Evolutionary conservation across 2,113 vertebrate genomes (phyloP), one percentile per base, ranked within the genome.

Genomic region (Pipra filicauda): DNA sequence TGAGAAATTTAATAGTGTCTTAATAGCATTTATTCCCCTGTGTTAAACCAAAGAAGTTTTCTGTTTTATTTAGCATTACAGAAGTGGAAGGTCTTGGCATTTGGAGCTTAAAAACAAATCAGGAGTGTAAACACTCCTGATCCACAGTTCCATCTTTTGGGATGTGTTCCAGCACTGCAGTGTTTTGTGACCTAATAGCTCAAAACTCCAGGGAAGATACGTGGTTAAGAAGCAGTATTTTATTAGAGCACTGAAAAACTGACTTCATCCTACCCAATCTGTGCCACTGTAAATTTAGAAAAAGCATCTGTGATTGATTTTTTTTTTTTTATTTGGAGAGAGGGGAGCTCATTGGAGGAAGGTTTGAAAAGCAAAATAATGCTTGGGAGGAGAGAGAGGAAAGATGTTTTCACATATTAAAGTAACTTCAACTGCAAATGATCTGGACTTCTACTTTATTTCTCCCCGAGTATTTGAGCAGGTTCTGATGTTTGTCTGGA

Each of bases 71-170:
- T n/a, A 65, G 37, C 44, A 9, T 55, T 44, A 21, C 5, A 17
- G 51, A 69, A 88, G 39, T 35, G 41, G 51, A 61, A 94, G 51
- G 54, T 62, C n/a, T 84, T 88, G 74, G 33, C 61, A n/a, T 89
- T 93, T 90, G 65, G 64, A 78, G n/a, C 39, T 62, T 64, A 62
- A 28, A 15, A 54, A 64, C 35, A 23, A 35, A 69, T 59, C 31
- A 37, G 8, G 88, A 86, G 92, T 95, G 87, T 95, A 93, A 95
- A 51, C 70, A 76, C 91, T 88, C 65, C 43, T 89, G 74, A 35
- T 72, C 70, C 24, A 17, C 65, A 71, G 46, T 75, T 75, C 64
- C n/a, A 49, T 54, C 69, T 70, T 83, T 18, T 71, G 43, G 67
- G 28, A 43, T 5, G 30, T 8, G 5, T 74, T 91, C 62, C 77